These are phyloP conservation scores for Lepidostoma basale DNA, from an alignment of 1,140 invertebrate genomes.

Conservation along the genomic window DNA sequence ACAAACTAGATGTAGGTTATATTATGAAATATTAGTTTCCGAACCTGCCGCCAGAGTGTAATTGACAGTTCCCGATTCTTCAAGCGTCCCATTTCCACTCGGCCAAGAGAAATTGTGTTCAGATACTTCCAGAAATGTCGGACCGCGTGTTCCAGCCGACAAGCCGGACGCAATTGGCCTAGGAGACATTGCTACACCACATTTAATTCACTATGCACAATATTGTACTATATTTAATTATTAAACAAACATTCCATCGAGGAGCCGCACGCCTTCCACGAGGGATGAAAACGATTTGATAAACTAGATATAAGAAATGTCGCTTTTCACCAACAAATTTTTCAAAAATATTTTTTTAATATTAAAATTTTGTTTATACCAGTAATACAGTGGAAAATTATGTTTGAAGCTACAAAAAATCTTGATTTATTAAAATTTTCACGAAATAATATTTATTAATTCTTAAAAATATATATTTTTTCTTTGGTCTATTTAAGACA, in stretches of 20 bases:
- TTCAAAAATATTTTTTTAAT: too few species aligned
- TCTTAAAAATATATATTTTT: too few species aligned
- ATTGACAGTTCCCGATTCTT: constrained; percentile 55
- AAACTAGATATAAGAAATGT: too few species aligned
- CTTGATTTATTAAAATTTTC: too few species aligned
- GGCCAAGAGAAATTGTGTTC: constrained; percentile 59
- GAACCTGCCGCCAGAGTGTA: constrained; percentile 57
- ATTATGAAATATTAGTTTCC: not conserved
- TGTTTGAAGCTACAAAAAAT: too few species aligned
- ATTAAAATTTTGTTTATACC: too few species aligned
- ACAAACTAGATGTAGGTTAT: too few species aligned
- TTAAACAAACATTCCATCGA: not conserved
- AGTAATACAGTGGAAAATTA: too few species aligned
- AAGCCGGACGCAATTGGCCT: constrained; percentile 17
- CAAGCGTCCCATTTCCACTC: constrained; percentile 55
- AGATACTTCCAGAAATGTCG: constrained; percentile 54
- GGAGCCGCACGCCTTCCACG: not conserved
- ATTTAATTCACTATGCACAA: not conserved
- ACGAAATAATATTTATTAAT: too few species aligned
- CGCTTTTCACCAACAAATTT: too few species aligned
- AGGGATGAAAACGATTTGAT: constrained; percentile 1
- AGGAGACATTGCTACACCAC: constrained; percentile 12
- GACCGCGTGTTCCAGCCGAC: constrained; percentile 12
- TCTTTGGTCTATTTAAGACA: too few species aligned
- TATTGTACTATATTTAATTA: not conserved